These are phyloP conservation scores for Melipona bicolor DNA, from an alignment of 2,888 invertebrate species.

Conservation along the genomic window DNA sequence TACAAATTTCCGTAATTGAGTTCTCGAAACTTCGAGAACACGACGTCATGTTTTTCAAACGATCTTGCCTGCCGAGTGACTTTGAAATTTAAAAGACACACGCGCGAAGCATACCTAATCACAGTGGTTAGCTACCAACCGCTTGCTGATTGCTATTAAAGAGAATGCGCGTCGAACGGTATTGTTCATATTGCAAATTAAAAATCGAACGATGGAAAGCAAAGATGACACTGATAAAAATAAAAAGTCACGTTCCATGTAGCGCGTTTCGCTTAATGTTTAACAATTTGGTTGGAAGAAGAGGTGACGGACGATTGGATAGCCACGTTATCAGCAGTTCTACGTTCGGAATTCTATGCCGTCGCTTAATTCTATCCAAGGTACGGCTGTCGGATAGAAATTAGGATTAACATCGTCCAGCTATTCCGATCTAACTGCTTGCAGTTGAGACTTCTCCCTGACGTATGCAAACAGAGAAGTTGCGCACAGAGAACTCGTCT, in stretches of 20 bases:
- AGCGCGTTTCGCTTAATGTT: neutral
- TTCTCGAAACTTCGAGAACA: slow-evolving; percentile 4
- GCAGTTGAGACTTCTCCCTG: slow-evolving; percentile 71
- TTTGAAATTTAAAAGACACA: slow-evolving; percentile 18
- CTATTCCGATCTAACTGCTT: slow-evolving; percentile 65
- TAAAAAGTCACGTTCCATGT: neutral
- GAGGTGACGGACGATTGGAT: slow-evolving; percentile 10
- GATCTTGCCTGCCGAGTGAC: neutral
- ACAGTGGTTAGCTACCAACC: neutral
- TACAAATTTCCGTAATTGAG: slow-evolving; percentile 6
- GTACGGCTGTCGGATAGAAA: slow-evolving; percentile 55
- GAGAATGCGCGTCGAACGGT: neutral
- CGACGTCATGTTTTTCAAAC: slow-evolving; percentile 30
- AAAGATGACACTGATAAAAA: neutral
- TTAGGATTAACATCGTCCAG: slow-evolving; percentile 68
- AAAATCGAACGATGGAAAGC: neutral
- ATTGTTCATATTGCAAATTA: neutral
- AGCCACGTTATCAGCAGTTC: slow-evolving; percentile 44
- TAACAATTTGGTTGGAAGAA: slow-evolving; percentile 3
- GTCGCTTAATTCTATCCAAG: slow-evolving; percentile 42
- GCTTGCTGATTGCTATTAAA: neutral
- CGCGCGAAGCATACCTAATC: slow-evolving; percentile 20
- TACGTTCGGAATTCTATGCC: slow-evolving; percentile 52
- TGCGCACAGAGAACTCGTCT: slow-evolving; percentile 62
- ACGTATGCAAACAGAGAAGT: slow-evolving; percentile 73